Evolutionary conservation across 2,888 invertebrate species (phyloP), one percentile per base, ranked within the genome.

Genomic region (Aphidius colemani): DNA sequence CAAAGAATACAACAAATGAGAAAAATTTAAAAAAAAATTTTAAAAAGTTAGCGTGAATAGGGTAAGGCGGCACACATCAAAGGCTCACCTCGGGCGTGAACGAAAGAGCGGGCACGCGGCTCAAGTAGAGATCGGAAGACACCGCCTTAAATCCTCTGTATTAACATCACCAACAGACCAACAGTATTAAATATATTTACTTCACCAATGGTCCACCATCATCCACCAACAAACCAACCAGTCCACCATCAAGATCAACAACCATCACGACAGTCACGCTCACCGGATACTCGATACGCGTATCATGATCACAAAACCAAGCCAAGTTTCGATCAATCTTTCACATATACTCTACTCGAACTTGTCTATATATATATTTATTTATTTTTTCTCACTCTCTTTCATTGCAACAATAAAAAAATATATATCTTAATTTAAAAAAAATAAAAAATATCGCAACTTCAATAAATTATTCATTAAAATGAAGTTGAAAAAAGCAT

Each of bases 1-100:
- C 49, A 39, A 43, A 53, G 58, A 53, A 60, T 39, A 49, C 48
- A 63, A 46, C 57, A 48, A 50, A 63, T 64, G 55, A 61, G 48
- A 55, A 63, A 65, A 61, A 61, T 61, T 53, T 43, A 44, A 63
- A 56, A 56, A 50, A 60, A 55, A 40, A 57, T n/a, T n/a, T n/a
- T n/a, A 51, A 55, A 67, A 72, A 78, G 78, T 78, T 78, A 77
- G 78, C 75, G 73, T 72, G 78, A 78, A 78, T 69, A 71, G 72
- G 71, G 74, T 75, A 75, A 78, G 76, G 78, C 78, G 78, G 78
- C 78, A 78, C 78, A 78, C 76, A 78, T 78, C 78, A 78, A 78
- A 78, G 78, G 78, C 76, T 74, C 78, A 78, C 78, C 78, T 78
- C 78, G 77, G 78, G 78, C 78, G 78, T 78, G 78, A 78, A 78